These are phyloP conservation scores for Lineus longissimus DNA, from an alignment of 1,140 invertebrate species.

Conservation along the genomic window DNA sequence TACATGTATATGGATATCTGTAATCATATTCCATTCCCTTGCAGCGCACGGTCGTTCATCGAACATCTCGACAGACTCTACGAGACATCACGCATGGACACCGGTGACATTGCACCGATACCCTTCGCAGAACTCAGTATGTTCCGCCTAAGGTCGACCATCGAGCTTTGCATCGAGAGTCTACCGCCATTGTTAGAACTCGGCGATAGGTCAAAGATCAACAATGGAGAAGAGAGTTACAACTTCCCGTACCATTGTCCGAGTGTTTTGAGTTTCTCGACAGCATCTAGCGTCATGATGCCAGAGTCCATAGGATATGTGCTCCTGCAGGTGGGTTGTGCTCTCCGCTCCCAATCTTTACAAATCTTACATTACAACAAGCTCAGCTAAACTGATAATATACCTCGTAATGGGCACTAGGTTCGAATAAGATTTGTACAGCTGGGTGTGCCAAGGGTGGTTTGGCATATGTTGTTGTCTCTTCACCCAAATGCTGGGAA, in stretches of 20 bases:
- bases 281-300: constrained; percentile 36
- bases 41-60: constrained; percentile 38
- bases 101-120: constrained; percentile 24
- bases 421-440: too few relatives aligned
- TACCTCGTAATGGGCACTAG: too few relatives aligned
- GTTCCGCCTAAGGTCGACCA: constrained; percentile 35
- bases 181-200: constrained; percentile 46
- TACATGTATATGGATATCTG: too few relatives aligned
- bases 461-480: too few relatives aligned
- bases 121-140: constrained; percentile 23
- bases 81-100: constrained; percentile 45
- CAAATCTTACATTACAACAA: too few relatives aligned
- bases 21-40: constrained; percentile 5
- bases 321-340: constrained; percentile 39
- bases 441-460: too few relatives aligned
- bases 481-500: too few relatives aligned
- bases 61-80: constrained; percentile 39
- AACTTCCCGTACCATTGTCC: constrained; percentile 48
- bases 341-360: background rate
- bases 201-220: constrained; percentile 30
- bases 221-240: constrained; percentile 25
- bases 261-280: constrained; percentile 39
- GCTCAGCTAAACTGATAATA: too few relatives aligned
- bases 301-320: constrained; percentile 48
- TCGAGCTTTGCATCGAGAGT: constrained; percentile 44